These are phyloP conservation scores for Tadarida brasiliensis DNA, from an alignment of 2,797 vertebrate species.

Conservation along the genomic window DNA sequence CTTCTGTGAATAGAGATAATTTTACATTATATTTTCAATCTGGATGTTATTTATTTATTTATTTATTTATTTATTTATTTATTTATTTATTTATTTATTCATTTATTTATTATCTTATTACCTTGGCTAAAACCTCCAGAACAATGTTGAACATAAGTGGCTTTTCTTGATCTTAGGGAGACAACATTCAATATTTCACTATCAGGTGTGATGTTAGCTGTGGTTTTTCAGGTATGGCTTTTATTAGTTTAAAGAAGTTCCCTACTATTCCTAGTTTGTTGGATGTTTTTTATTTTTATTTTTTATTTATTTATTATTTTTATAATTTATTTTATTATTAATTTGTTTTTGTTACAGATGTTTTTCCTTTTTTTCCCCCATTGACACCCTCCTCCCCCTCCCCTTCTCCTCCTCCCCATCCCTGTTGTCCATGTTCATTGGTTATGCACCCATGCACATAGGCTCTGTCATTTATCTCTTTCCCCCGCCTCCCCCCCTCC, in stretches of 20 bases:
- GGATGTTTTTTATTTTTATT: no score
- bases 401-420: no score
- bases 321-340: no score
- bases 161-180: slow-evolving; percentile 5
- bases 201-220: background rate
- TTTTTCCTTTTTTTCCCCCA: no score
- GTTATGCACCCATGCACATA: no score
- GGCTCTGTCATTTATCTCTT: no score
- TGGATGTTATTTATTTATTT: background rate
- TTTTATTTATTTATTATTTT: no score
- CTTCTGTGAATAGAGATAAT: background rate
- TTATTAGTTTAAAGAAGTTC: background rate
- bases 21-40: background rate
- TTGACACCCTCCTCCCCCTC: no score
- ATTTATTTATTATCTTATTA: background rate
- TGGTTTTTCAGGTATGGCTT: background rate
- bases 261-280: slow-evolving; percentile 14
- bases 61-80: background rate
- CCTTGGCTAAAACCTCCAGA: background rate
- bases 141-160: background rate
- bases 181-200: background rate
- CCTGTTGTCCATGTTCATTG: no score
- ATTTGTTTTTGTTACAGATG: no score
- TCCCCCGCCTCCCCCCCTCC: no score
- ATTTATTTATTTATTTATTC: background rate